phyloP scores from a whole-genome alignment of 2,888 invertebrate genomes.

The Chloroclysta siterata region DNA sequence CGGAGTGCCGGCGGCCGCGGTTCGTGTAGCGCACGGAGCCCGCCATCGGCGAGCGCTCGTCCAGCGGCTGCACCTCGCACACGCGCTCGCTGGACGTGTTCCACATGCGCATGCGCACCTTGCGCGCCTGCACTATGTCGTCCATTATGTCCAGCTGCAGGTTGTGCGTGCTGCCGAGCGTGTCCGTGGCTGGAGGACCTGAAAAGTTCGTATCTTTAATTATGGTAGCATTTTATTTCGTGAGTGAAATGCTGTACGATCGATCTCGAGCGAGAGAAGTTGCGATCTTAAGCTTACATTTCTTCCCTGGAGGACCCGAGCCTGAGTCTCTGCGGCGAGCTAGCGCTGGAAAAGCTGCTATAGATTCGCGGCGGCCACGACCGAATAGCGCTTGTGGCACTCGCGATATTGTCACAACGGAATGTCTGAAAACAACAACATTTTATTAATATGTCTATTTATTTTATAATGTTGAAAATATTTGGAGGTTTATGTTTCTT shows the following conservation, averaged over 20 bases:
- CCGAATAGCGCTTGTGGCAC: constrained; percentile 92
- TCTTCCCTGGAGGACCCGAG: constrained; percentile 53
- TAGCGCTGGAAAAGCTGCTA: constrained; percentile 89
- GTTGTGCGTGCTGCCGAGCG: constrained; percentile 91
- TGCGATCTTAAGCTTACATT: constrained; percentile 63
- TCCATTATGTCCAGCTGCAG: constrained; percentile 95
- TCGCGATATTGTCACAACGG: constrained; percentile 93
- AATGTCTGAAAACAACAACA: constrained; percentile 85
- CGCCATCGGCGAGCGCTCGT: constrained; percentile 85
- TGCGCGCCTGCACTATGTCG: constrained; percentile 92
- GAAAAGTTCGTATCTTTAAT: constrained; percentile 20
- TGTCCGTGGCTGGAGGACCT: constrained; percentile 90
- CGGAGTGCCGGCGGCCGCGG: constrained; percentile 88
- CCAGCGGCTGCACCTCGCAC: constrained; percentile 92
- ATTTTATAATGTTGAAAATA: no score
- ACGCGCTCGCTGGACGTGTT: constrained; percentile 92
- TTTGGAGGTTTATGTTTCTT: no score
- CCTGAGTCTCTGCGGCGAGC: constrained; percentile 77
- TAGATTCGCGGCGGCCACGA: constrained; percentile 91
- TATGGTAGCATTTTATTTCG: not conserved
- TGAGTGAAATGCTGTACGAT: not conserved
- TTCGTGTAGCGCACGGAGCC: constrained; percentile 86
- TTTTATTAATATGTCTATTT: not conserved
- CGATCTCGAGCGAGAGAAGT: not conserved
- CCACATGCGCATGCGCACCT: constrained; percentile 93